Evolutionary conservation across 2,113 vertebrate species (phyloP).

Genomic region (Vidua macroura): DNA sequence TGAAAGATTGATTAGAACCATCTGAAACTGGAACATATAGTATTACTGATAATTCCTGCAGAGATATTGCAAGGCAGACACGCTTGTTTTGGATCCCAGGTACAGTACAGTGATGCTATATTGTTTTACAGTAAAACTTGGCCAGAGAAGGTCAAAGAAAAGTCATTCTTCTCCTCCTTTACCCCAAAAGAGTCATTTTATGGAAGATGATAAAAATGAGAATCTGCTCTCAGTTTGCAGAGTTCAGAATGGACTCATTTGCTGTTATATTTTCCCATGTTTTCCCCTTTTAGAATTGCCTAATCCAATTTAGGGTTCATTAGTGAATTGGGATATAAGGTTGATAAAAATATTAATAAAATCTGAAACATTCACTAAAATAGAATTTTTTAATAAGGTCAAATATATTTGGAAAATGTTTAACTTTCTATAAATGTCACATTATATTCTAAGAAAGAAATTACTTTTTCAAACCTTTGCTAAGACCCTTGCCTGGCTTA

Average conservation of each 20-base stretch:
- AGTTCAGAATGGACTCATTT: conserved; percentile 12
- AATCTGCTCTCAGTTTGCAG: conserved; percentile 28
- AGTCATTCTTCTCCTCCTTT: neutral
- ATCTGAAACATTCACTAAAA: conserved; percentile 20
- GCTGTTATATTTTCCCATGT: neutral
- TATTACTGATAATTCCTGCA: conserved; percentile 58
- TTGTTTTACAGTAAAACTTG: conserved; percentile 40
- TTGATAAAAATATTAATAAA: conserved; percentile 37
- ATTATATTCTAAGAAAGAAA: neutral
- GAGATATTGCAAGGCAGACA: conserved; percentile 18
- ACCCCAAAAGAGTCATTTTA: neutral
- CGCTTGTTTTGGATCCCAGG: conserved; percentile 15
- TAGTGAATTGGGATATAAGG: conserved; percentile 51
- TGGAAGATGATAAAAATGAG: conserved; percentile 8
- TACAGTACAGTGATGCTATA: neutral
- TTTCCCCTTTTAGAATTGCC: conserved; percentile 21
- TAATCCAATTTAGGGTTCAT: conserved; percentile 46
- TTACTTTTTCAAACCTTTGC: neutral
- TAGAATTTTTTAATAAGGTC: conserved; percentile 44
- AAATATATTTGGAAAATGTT: conserved; percentile 44
- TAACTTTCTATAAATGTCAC: conserved; percentile 5
- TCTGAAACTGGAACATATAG: conserved; percentile 21
- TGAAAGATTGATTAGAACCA: conserved; percentile 34
- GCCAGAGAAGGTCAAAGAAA: conserved; percentile 24
- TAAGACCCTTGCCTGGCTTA: neutral